Evolutionary conservation across 2,113 vertebrate species (phyloP).

Genomic region (Gorilla gorilla): DNA sequence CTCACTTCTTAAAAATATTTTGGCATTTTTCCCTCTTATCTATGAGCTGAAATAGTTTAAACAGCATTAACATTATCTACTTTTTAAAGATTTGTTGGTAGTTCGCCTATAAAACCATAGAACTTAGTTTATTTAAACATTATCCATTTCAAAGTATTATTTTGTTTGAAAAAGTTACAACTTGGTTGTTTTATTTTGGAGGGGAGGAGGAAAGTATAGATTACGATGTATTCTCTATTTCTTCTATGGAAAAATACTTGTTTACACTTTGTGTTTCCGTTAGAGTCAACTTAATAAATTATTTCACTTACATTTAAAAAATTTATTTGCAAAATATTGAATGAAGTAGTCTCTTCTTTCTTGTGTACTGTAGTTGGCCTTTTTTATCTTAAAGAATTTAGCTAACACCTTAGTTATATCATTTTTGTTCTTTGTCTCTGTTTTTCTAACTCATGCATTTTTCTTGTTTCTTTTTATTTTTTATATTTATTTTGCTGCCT

Average conservation of each 20-base stretch:
- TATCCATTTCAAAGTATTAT: no score
- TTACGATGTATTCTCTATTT: background rate
- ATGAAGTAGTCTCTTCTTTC: background rate
- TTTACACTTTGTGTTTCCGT: background rate
- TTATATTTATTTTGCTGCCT: background rate
- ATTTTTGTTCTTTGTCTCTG: background rate
- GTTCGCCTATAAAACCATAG: background rate
- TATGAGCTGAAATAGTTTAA: background rate
- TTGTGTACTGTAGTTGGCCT: background rate
- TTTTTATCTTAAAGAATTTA: slow-evolving; percentile 11
- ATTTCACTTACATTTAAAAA: background rate
- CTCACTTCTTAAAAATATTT: background rate
- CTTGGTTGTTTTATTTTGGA: background rate
- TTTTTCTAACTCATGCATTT: slow-evolving; percentile 33
- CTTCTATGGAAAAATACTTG: background rate
- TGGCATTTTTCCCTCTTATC: background rate
- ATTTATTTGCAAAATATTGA: background rate
- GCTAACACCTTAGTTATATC: background rate
- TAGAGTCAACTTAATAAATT: background rate
- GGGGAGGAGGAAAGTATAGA: no score
- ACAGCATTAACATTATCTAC: background rate
- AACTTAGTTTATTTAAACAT: background rate
- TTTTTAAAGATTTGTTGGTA: background rate
- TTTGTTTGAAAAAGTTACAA: no score
- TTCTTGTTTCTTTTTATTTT: background rate